Percentiles rank a stretch among this genome's conserved stretches.
Evolutionary conservation across 1,140 invertebrate genomes (phyloP).

Genomic region (Drosophila pallidifrons): DNA sequence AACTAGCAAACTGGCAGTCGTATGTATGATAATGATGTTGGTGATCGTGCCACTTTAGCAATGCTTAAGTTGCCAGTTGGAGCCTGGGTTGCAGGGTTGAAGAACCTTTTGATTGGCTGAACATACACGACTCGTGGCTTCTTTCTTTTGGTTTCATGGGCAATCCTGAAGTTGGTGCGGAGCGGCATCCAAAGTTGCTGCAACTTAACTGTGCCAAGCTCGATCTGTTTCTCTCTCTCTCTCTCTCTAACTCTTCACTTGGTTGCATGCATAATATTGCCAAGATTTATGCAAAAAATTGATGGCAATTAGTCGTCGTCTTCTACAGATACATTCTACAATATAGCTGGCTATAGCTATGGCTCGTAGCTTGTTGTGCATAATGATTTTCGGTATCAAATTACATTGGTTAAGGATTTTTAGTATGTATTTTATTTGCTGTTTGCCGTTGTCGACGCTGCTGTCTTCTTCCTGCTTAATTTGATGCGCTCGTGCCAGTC

Average conservation of each 20-base stretch:
- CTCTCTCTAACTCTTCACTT: neutral
- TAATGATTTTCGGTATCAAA: conserved; percentile 83
- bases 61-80: conserved; percentile 59
- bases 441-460: conserved; percentile 52
- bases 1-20: conserved; percentile 28
- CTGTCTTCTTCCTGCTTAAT: conserved; percentile 67
- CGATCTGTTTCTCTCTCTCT: neutral
- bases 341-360: conserved; percentile 14
- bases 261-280: conserved; percentile 74
- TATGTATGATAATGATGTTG: conserved; percentile 81
- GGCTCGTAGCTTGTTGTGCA: conserved; percentile 52
- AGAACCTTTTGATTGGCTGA: conserved; percentile 82
- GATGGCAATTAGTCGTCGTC: conserved; percentile 78
- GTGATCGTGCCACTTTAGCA: conserved; percentile 82
- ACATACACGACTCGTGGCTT: conserved; percentile 35
- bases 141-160: conserved; percentile 62
- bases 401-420: conserved; percentile 81
- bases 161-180: conserved; percentile 81
- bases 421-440: conserved; percentile 81
- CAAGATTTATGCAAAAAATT: conserved; percentile 83
- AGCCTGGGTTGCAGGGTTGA: conserved; percentile 54
- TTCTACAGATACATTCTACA: conserved; percentile 11
- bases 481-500: conserved; percentile 76
- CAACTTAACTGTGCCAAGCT: conserved; percentile 75
- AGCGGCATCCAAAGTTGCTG: conserved; percentile 2